A percentile compares a stretch with the other conserved stretches of the same genome.
These are phyloP conservation scores for Perodicticus potto DNA, from an alignment of 2,797 vertebrate genomes.

Conservation along the genomic window DNA sequence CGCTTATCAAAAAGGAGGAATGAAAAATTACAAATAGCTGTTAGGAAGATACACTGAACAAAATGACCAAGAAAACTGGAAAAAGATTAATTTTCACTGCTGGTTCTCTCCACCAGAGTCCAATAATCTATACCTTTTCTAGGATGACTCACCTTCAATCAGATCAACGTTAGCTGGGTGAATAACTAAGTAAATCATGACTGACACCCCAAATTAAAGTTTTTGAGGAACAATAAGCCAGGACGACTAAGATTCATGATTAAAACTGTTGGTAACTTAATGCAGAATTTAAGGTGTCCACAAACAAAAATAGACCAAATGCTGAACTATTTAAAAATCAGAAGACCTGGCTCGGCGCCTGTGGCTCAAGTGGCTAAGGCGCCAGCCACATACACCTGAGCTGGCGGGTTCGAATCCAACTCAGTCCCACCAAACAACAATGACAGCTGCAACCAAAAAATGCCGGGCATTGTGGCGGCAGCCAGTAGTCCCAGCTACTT, in stretches of 20 bases:
- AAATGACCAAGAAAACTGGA: constrained; percentile 4
- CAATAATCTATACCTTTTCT: neutral
- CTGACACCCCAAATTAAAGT: neutral
- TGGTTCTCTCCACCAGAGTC: neutral
- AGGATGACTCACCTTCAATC: neutral
- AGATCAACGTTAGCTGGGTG: neutral
- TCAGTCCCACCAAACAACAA: no score
- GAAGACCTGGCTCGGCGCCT: neutral
- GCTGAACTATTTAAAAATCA: constrained; percentile 25
- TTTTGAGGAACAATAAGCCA: neutral
- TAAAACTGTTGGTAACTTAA: constrained; percentile 26
- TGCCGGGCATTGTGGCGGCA: no score
- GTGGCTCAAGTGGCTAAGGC: no score
- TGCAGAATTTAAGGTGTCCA: neutral
- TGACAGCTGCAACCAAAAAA: no score
- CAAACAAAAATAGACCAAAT: neutral
- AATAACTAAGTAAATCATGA: constrained; percentile 12
- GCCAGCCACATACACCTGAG: no score
- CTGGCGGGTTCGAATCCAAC: no score
- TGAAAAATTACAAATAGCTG: constrained; percentile 22
- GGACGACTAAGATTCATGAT: neutral
- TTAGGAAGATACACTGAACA: constrained; percentile 18
- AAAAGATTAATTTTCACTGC: neutral
- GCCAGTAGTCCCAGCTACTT: no score
- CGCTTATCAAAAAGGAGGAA: constrained; percentile 28